Evolutionary conservation across 2,888 invertebrate species (phyloP), one percentile per base, ranked within the genome.

Genomic region (Boloria euphrosyne): DNA sequence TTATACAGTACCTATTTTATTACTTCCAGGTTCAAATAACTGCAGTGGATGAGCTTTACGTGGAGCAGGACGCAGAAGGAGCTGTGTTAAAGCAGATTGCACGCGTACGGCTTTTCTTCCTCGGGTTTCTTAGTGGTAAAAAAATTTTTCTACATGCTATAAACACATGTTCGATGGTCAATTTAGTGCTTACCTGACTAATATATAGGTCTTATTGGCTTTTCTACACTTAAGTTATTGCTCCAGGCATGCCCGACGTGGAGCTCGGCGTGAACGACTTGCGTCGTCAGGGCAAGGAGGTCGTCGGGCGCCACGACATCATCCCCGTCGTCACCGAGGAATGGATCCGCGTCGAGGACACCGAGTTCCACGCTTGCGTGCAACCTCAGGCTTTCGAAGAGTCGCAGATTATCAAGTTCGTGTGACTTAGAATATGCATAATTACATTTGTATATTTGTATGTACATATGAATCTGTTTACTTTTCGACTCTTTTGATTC

Each of bases 321-420:
- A 98, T 99, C 83, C 99, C 99, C 22, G 98, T 98, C 17, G 97
- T 97, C 70, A 99, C 99, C 0, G 99, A 99, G 90, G 98, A 99
- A 90, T 99, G 99, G 99, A 99, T 99, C 81, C 95, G 98, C 50
- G 94, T 99, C 63, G 99, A 99, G 90, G 94, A 95, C 58, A 95
- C 97, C 0, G 98, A 99, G 86, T 98, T 99, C 87, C 99, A 99
- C 90, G 95, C 96, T 63, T 97, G 97, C 83, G 97, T 99, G 60
- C 97, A 98, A 81, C 96, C 96, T 76, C 44, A 57, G 0, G 57
- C 57, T 5, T 57, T 57, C 5, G 57, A 7, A 0, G 46, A 57
- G 10, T 95, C 96, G 51, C 95, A 96, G 85, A 96, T 96, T 72
- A 97, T 97, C 77, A 97, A 96, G 97, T 97, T 87, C 43, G 44